Evolutionary conservation across 92 coral and sea anemone species (phyloP).

Genomic region (Parazoanthus swiftii): DNA sequence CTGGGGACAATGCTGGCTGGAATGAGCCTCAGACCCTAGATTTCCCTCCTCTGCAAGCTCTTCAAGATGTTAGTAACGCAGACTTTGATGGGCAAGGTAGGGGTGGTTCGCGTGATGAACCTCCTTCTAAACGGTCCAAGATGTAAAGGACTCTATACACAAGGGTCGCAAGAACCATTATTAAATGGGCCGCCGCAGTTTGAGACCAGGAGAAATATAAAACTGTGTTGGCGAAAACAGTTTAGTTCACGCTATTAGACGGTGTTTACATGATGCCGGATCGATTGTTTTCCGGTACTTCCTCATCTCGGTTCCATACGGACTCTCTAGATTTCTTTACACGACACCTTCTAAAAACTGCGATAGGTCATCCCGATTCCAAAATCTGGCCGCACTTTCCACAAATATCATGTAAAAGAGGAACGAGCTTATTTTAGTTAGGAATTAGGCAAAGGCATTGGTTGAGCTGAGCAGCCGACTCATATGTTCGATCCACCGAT

Average conservation of each 20-base stretch:
- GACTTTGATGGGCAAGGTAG: conserved; percentile 64
- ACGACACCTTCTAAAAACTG: no score
- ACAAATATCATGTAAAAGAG: no score
- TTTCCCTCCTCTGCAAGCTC: conserved; percentile 62
- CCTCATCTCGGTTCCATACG: no score
- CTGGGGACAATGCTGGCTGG: conserved; percentile 36
- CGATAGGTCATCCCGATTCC: no score
- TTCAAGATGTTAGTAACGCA: conserved; percentile 64
- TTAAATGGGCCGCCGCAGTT: background rate
- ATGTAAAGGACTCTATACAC: conserved; percentile 36
- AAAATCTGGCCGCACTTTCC: no score
- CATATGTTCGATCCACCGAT: no score
- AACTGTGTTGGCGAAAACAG: background rate
- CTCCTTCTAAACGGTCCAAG: conserved; percentile 69
- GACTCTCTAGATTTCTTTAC: no score
- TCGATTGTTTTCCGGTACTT: no score
- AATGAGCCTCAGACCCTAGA: conserved; percentile 48
- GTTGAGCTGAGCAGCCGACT: no score
- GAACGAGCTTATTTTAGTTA: no score
- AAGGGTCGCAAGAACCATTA: background rate
- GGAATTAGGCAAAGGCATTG: no score
- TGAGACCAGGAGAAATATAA: background rate
- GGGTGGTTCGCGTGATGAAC: conserved; percentile 64
- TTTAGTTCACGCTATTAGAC: background rate
- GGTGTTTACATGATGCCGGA: no score